Percentiles rank a stretch among this genome's conserved stretches.
Evolutionary conservation across 2,113 vertebrate genomes (phyloP).

Genomic region (Falco punctatus): DNA sequence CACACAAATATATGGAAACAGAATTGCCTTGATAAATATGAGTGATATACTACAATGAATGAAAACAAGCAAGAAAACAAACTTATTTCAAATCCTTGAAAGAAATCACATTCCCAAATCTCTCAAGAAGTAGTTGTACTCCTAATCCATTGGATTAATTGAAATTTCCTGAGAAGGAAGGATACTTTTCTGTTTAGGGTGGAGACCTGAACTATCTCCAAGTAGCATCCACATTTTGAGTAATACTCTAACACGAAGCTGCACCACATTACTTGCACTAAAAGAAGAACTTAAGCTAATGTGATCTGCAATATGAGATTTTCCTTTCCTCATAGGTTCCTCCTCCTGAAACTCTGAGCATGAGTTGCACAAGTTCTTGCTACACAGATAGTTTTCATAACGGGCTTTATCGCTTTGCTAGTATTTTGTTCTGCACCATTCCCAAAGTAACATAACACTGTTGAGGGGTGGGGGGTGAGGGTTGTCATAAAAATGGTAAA

Average conservation of each 20-base stretch:
- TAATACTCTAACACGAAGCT: background rate
- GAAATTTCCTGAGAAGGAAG: background rate
- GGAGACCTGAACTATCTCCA: background rate
- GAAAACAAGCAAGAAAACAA: background rate
- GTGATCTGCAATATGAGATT: background rate
- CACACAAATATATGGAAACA: background rate
- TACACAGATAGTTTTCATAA: background rate
- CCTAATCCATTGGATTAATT: background rate
- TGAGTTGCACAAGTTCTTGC: background rate
- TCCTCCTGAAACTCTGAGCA: background rate
- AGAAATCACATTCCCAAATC: background rate
- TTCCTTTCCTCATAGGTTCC: background rate
- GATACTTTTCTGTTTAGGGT: background rate
- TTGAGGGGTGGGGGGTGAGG: background rate
- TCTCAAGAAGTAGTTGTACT: background rate
- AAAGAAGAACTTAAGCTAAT: background rate
- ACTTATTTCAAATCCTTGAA: background rate
- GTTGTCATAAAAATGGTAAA: background rate
- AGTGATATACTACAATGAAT: background rate
- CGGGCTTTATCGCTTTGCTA: background rate
- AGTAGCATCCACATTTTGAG: background rate
- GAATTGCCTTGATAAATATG: background rate
- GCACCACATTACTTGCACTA: background rate
- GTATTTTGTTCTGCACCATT: background rate
- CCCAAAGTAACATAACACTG: background rate